Conservation (phyloP, 2,888 invertebrate species). For the Hydrotaea cyrtoneurina region DNA sequence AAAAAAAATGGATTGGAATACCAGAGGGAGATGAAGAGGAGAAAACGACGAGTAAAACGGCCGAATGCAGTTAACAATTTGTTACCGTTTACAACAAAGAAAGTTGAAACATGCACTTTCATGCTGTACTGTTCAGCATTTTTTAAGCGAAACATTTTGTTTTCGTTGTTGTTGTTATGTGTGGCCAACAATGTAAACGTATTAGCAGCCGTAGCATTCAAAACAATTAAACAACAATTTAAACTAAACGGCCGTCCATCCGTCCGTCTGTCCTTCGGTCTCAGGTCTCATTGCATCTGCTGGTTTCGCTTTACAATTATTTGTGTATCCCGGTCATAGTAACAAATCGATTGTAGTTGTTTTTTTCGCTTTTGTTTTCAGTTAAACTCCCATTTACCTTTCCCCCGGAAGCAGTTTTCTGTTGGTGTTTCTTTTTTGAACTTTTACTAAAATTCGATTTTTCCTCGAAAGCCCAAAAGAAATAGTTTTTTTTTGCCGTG, state of each 20-base stretch:
- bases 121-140: neutral
- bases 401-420: constrained; percentile 61
- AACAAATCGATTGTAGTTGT: constrained; percentile 24
- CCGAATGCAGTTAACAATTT: constrained; percentile 40
- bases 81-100: constrained; percentile 40
- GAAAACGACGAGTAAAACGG: neutral
- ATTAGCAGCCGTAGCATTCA: neutral
- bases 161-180: neutral
- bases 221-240: constrained; percentile 25
- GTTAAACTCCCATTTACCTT: constrained; percentile 46
- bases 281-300: neutral
- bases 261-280: neutral
- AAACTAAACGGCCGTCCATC: neutral
- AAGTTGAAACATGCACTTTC: constrained; percentile 28
- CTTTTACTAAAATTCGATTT: neutral
- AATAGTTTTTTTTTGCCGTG: neutral
- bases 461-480: neutral
- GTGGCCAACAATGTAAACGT: neutral
- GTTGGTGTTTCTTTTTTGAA: neutral
- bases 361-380: neutral
- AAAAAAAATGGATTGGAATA: neutral
- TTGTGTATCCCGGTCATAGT: neutral
- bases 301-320: neutral
- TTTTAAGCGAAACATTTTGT: neutral
- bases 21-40: neutral